Evolutionary conservation across 2,888 invertebrate species (phyloP).

Genomic region (Aromia moschata): DNA sequence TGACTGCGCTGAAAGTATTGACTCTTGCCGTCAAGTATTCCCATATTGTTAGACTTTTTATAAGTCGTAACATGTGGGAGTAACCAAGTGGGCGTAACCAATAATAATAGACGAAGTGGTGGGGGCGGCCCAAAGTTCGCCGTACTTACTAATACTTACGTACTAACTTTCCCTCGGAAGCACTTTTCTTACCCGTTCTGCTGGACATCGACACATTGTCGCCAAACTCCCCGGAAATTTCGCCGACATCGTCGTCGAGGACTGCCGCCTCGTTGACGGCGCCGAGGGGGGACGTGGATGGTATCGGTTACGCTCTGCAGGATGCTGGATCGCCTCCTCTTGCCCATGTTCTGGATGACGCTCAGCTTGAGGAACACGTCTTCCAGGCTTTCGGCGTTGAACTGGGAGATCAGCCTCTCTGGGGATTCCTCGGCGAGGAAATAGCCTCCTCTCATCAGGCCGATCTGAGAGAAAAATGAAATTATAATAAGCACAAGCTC

Average conservation of each 20-base stretch:
- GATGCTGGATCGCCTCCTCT: constrained; percentile 81
- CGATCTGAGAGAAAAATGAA: constrained; percentile 72
- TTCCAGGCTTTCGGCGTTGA: constrained; percentile 78
- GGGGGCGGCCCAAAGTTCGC: no score
- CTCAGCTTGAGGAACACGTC: constrained; percentile 85
- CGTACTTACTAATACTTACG: no score
- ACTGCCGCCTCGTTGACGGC: constrained; percentile 67
- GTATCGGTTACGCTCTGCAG: constrained; percentile 78
- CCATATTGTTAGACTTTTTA: no score
- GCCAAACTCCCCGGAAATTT: constrained; percentile 88
- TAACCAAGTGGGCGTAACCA: no score
- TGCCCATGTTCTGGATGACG: constrained; percentile 83
- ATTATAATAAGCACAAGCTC: no score
- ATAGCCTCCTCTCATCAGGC: constrained; percentile 83
- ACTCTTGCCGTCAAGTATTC: no score
- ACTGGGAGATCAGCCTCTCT: constrained; percentile 73
- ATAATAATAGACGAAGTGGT: no score
- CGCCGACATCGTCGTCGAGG: constrained; percentile 74
- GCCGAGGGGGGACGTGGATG: constrained; percentile 72
- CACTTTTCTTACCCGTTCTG: constrained; percentile 62
- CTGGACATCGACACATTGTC: constrained; percentile 85
- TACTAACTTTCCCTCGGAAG: background rate
- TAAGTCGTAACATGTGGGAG: no score
- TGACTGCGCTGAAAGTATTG: no score
- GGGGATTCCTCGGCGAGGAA: constrained; percentile 88